Percentiles rank a stretch among this genome's conserved stretches.
These are phyloP conservation scores for Archaeoteleia sp. DNA, from an alignment of 2,888 invertebrate genomes.

Conservation along the genomic window DNA sequence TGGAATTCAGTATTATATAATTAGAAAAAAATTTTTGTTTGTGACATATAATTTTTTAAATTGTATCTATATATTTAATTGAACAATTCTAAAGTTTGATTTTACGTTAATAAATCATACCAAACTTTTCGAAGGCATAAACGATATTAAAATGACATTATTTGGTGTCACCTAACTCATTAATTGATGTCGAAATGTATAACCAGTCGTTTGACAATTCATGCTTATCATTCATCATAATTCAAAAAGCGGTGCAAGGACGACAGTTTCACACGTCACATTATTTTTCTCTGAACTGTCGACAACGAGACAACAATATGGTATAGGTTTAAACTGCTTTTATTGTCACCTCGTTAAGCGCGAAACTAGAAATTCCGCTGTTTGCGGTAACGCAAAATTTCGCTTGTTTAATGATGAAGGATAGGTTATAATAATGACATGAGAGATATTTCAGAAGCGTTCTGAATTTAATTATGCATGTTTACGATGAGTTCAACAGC, in stretches of 20 bases:
- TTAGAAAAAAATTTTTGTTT: no score
- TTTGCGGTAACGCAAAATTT: slow-evolving; percentile 51
- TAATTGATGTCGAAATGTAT: slow-evolving; percentile 38
- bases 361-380: slow-evolving; percentile 44
- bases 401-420: slow-evolving; percentile 52
- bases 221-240: slow-evolving; percentile 37
- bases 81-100: no score
- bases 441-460: slow-evolving; percentile 50
- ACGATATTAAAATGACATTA: slow-evolving; percentile 24
- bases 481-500: slow-evolving; percentile 49
- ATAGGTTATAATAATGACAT: slow-evolving; percentile 49
- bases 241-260: slow-evolving; percentile 25
- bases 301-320: slow-evolving; percentile 35
- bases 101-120: not conserved
- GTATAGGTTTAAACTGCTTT: slow-evolving; percentile 43
- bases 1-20: no score
- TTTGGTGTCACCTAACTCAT: slow-evolving; percentile 39
- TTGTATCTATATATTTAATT: no score
- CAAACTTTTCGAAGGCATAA: no score
- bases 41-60: no score
- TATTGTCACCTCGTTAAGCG: slow-evolving; percentile 52
- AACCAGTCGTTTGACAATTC: slow-evolving; percentile 44
- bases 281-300: slow-evolving; percentile 20
- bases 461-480: slow-evolving; percentile 49
- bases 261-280: slow-evolving; percentile 29